Conservation (phyloP, 2,797 vertebrate genomes). For the Myripristis jacobus region DNA sequence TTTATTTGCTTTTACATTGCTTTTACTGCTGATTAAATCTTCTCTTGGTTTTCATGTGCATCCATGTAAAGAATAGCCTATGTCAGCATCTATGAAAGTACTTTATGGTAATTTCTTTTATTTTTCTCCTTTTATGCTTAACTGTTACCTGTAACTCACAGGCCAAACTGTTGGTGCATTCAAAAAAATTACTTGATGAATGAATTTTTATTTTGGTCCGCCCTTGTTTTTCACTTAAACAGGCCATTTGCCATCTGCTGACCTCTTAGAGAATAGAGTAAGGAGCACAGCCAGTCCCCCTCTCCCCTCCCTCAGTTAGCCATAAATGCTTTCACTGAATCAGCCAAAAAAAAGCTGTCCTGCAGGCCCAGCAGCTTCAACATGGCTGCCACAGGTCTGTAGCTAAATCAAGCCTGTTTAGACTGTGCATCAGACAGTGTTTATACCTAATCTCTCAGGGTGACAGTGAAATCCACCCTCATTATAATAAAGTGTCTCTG, state of each 20-base stretch:
- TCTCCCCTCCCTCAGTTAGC: constrained; percentile 1
- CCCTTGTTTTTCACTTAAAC: constrained; percentile 5
- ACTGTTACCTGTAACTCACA: too few species aligned
- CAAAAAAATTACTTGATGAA: too few species aligned
- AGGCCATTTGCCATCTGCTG: background rate
- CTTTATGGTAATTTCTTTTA: too few species aligned
- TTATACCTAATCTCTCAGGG: constrained; percentile 23
- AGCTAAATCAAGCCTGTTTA: constrained; percentile 45
- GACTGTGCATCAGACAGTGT: constrained; percentile 8
- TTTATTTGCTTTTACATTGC: too few species aligned
- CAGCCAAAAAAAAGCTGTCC: constrained; percentile 5
- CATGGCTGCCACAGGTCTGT: constrained; percentile 19
- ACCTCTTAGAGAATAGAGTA: background rate
- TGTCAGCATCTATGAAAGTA: too few species aligned
- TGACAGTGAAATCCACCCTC: constrained; percentile 55
- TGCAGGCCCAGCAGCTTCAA: constrained; percentile 8
- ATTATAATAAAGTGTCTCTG: constrained; percentile 27
- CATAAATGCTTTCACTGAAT: background rate
- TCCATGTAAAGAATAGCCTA: too few species aligned
- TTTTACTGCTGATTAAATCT: too few species aligned
- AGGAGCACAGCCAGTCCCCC: background rate
- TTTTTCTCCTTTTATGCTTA: too few species aligned
- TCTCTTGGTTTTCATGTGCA: too few species aligned
- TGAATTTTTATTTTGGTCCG: background rate
- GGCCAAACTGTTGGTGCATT: too few species aligned